Percentiles rank a stretch among this genome's conserved stretches.
These are phyloP conservation scores for Gymnorhina tibicen DNA, from an alignment of 2,113 vertebrate species.

Conservation along the genomic window DNA sequence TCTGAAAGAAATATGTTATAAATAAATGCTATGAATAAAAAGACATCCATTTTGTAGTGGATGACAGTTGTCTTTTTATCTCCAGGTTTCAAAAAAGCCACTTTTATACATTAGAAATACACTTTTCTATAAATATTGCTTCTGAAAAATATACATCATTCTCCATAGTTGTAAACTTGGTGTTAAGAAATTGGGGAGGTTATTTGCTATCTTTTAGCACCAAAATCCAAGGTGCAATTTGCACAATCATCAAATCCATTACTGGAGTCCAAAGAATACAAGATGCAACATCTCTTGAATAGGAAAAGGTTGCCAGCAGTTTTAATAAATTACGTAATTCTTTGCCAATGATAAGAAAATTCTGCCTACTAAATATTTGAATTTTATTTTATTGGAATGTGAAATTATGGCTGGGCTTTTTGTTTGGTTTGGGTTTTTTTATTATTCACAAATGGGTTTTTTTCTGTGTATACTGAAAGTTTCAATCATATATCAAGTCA, in stretches of 20 bases:
- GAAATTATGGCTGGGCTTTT: neutral
- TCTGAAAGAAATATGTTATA: neutral
- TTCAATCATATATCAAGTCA: neutral
- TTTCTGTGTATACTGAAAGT: neutral
- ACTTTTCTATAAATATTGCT: neutral
- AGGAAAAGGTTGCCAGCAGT: neutral
- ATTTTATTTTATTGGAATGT: neutral
- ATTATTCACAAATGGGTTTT: neutral
- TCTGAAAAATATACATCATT: neutral
- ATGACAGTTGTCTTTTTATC: neutral
- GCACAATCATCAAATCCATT: neutral
- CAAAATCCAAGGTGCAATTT: neutral
- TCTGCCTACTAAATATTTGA: neutral
- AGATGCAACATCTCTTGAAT: neutral
- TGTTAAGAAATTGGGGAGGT: neutral
- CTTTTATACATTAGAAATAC: neutral
- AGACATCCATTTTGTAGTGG: neutral
- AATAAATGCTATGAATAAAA: neutral
- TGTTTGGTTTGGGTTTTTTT: neutral
- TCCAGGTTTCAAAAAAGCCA: slow-evolving; percentile 11
- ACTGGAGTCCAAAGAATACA: neutral
- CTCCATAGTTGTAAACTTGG: neutral
- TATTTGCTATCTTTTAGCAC: neutral
- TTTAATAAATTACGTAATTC: neutral
- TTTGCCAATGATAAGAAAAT: neutral